Base-by-base conservation (phyloP, 92 coral and sea anemone species). In the Epizoanthus stellaris region DNA sequence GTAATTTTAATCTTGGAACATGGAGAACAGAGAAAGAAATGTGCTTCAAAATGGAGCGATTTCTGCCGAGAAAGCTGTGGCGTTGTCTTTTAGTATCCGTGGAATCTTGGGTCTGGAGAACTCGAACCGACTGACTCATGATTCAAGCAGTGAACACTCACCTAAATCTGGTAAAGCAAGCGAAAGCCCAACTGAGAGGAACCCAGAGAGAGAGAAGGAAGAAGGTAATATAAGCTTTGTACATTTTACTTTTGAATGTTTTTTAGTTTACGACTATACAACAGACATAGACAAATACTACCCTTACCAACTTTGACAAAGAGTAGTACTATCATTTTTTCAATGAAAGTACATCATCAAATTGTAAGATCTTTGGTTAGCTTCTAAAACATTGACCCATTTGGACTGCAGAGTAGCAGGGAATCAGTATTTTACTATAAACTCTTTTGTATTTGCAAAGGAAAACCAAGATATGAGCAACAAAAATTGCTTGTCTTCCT, bases 61-160 rank as follows among this genome's bases (percentile, higher is more conserved):
- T 17, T 25, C 88, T 23, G 77, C 75, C n/a, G 91, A 89, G 73
- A 80, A 84, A 73, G 69, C 77, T 21, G 82, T 82, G 16, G 72
- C 88, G 6, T 54, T 88, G 38, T 87, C 93, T 10, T 89, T 94
- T 76, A 96, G 98, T 68, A 96, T 96, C 56, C 75, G 91, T 47
- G 99, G 91, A 52, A 96, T 96, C 63, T 86, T 96, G 21, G 99
- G 99, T 20, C 92, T 96, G 43, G 79, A 15, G 77, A 66, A 30
- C 20, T 38, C 64, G 9, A 23, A 5, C 25, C 76, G 61, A 80
- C 75, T 61, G 3, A 67, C 20, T 21, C 47, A 20, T 40, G 76
- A 82, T 14, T 20, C 43, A 21, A 79, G 11, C 72, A 19, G 42
- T 20, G 71, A 45, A 20, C 67, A 59, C 70, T 19, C 67, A n/a